Evolutionary conservation across 1,140 invertebrate genomes (phyloP), one percentile per base, ranked within the genome.

Genomic region (Meloidogyne exigua): DNA sequence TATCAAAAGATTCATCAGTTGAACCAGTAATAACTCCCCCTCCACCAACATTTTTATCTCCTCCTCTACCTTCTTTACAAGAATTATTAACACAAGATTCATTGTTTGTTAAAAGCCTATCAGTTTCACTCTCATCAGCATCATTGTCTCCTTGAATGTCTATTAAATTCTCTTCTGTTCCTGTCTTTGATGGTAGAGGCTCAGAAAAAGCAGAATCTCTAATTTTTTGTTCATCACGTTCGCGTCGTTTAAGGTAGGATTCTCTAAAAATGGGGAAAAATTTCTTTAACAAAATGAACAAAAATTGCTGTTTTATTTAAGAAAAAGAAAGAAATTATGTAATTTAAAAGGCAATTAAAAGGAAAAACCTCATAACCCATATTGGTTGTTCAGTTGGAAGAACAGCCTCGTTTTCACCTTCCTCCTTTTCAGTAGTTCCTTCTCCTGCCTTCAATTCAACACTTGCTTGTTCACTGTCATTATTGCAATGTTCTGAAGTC

Each of bases 161-260:
- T 18, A 42, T 36, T 28, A 21, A 44, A 10, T 63, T 36, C 26
- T 81, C 63, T 3, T 65, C 57, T 26, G n/a, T 42, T 39, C 21
- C 72, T 36, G 62, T 32, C 2, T 18, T 2, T 57, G 0, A 18
- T 7, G 12, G 49, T n/a, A 4, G 36, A 5, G 2, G 0, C 4
- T 62, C 75, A 15, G 57, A 82, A 21, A 25, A 79, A 44, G 44
- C n/a, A 44, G 39, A 21, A 5, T 66, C 23, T 21, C 36, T 66
- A 9, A 57, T 15, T 10, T 84, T 74, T 66, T 80, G 80, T 39
- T 85, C 82, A 44, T 87, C 85, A 23, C 85, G 75, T 71, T 87
- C 73, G 39, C 82, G 42, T 13, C 84, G 68, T 74, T 86, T 86
- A 72, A 86, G 66, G 49, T 82, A 86, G 12, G 84, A 83, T 63